Base-by-base conservation (phyloP, 2,113 vertebrate species). In the Gobius niger region DNA sequence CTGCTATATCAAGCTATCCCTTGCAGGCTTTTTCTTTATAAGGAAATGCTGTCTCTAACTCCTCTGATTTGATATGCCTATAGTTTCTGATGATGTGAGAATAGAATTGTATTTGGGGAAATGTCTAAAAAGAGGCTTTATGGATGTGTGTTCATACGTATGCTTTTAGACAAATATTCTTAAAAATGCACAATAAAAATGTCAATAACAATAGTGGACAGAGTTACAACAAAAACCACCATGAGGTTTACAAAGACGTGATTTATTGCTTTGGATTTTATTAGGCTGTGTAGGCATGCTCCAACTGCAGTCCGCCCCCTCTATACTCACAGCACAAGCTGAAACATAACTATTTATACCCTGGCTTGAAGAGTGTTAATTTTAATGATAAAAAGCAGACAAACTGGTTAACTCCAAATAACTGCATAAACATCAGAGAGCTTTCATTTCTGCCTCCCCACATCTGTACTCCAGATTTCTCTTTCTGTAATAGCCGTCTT, bases 401-500 rank as follows among this genome's bases (percentile, higher is more conserved):
- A 84, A 62, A 83, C 68, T 62, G 70, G 54, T 85, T 81, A 82
- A 85, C 70, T 81, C 69, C 52, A 78, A 71, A 84, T 76, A 83
- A 85, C 77, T 59, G 77, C 77, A 85, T 82, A 83, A 87, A 85
- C 78, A 82, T 75, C 74, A 76, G 72, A 80, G 82, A 60, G 57
- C 72, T 80, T 59, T 15, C n/a, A 7, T 79, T 75, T 82, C 65
- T 73, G 78, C 73, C 50, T 16, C 46, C 68, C 73, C 80, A 88
- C 90, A 91, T 91, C 90, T 91, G 90, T 85, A 82, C 80, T 88
- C 84, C 90, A 89, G 82, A 89, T 86, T 88, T 77, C 44, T 63
- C 51, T 75, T 79, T 73, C 73, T 81, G 72, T 84, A 88, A 85
- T 80, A 83, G 72, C 81, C 79, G 65, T 82, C 83, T 86, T 77